Conservation (phyloP, 2,797 vertebrate species). For the Limosa lapponica region DNA sequence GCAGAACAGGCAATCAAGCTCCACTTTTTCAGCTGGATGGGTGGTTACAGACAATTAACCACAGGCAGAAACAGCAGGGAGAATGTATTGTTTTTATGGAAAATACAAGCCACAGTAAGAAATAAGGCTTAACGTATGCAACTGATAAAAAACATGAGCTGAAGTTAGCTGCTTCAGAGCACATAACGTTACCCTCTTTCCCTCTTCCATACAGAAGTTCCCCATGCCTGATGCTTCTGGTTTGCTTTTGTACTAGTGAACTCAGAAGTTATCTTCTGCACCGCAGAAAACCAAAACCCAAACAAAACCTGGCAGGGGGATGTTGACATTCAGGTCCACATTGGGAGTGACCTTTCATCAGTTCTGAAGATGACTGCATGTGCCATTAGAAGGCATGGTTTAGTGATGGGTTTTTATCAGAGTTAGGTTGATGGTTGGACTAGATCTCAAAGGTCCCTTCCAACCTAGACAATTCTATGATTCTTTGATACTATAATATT, state of each 20-base stretch:
- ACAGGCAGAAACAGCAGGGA: background rate
- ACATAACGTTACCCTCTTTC: background rate
- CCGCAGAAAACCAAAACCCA: background rate
- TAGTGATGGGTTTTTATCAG: too few relatives aligned
- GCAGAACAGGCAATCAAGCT: accelerated
- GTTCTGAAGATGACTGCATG: background rate
- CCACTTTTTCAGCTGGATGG: background rate
- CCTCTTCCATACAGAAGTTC: background rate
- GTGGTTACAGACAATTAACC: background rate
- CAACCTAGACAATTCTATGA: too few relatives aligned
- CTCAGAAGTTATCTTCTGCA: background rate
- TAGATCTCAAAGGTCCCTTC: too few relatives aligned
- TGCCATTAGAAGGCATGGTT: background rate
- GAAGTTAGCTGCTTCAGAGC: background rate
- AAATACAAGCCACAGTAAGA: background rate
- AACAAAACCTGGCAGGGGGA: accelerated
- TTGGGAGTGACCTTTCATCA: background rate
- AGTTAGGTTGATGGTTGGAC: too few relatives aligned
- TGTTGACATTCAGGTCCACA: background rate
- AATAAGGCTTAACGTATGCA: background rate
- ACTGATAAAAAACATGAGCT: background rate
- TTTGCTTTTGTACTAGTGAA: background rate
- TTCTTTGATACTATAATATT: background rate
- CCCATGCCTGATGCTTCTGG: background rate
- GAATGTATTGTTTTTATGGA: background rate